Evolutionary conservation across 1,140 invertebrate genomes (phyloP).

Genomic region (Drosophila kanapiae): DNA sequence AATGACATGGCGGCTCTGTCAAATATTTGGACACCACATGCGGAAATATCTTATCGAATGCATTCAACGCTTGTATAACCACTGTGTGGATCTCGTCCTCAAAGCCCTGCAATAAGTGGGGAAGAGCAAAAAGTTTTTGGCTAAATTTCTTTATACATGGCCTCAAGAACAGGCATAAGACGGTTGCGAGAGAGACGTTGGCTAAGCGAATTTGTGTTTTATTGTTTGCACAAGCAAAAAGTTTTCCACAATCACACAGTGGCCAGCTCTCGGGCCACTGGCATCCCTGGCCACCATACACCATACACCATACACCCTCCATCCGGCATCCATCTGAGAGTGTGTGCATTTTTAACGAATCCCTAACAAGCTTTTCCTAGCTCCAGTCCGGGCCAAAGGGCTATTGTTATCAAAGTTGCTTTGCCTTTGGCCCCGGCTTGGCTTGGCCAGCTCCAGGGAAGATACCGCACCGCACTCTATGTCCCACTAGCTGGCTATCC

Average conservation of each 20-base stretch:
- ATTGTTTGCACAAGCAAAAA: conserved; percentile 83
- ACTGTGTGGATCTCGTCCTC: conserved; percentile 87
- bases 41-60: conserved; percentile 85
- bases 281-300: neutral
- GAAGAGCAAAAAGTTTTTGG: conserved; percentile 52
- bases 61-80: conserved; percentile 85
- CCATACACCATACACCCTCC: neutral
- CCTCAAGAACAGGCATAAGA: conserved; percentile 61
- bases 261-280: conserved; percentile 26
- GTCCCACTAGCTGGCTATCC: conserved; percentile 8
- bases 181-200: conserved; percentile 22
- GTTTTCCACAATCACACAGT: conserved; percentile 62
- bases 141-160: conserved; percentile 70
- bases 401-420: conserved; percentile 80
- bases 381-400: conserved; percentile 54
- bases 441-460: conserved; percentile 48
- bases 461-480: conserved; percentile 17
- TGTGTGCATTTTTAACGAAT: conserved; percentile 82
- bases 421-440: conserved; percentile 45
- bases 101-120: conserved; percentile 86
- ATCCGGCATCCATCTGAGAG: conserved; percentile 43
- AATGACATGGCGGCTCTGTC: conserved; percentile 83
- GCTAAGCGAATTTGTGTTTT: conserved; percentile 83
- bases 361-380: conserved; percentile 79
- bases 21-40: conserved; percentile 85